Evolutionary conservation across 2,888 invertebrate species (phyloP), one percentile per base, ranked within the genome.

Genomic region (Hoplodrina ambigua): DNA sequence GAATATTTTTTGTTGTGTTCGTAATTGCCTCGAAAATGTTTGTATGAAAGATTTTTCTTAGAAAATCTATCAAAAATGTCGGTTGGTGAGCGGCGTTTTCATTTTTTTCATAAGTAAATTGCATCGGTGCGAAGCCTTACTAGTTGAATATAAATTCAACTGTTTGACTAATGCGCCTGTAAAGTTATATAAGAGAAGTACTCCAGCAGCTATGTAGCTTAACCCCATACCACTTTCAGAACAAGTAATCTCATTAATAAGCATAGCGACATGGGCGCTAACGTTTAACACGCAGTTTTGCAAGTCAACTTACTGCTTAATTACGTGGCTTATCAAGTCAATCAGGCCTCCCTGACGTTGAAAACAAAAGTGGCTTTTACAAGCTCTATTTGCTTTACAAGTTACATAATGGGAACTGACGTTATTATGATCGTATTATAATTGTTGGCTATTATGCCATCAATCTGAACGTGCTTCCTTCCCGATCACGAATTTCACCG

Each of bases 401-500:
- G 74, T 93, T 93, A 87, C 88, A 89, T 85, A 93, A 94, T 88
- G 86, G 86, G 85, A 89, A 88, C 87, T 88, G 85, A 83, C 78
- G 80, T 86, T 89, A 86, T 87, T 90, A 88, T 87, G 88, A 88
- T 88, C 85, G 84, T 85, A 89, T 88, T 89, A 88, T 91, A 92
- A 92, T 92, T 90, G 88, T 80, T 71, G 85, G 88, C 88, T 89
- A 88, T 89, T 86, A 84, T 86, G 89, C 87, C 84, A 90, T 92
- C 89, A 89, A 89, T 87, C 88, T 87, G 75, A 86, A 85, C 85
- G 75, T 77, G 88, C 88, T 90, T 90, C 90, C 91, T 91, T 91
- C 89, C 87, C 89, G 90, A 90, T 91, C 90, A 90, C 90, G 91
- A 92, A 90, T 91, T 90, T 91, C 91, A 88, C 91, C 85, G 82